Evolutionary conservation across 2,113 vertebrate genomes (phyloP).

Genomic region (Hippocampus zosterae): DNA sequence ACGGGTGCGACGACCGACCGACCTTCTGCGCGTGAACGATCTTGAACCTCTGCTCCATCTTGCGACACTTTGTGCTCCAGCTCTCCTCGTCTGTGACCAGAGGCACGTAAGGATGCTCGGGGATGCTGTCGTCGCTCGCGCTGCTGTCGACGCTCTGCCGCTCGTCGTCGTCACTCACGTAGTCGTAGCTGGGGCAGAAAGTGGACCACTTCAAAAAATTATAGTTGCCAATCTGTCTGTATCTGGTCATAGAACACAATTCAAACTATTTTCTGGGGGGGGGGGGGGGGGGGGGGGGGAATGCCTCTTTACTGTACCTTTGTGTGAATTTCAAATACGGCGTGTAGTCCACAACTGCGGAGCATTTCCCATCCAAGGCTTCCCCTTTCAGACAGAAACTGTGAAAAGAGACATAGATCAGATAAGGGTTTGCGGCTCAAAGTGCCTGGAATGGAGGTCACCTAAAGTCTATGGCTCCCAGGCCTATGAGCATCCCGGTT

Average conservation of each 20-base stretch:
- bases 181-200: constrained; percentile 78
- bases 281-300: no score
- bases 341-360: constrained; percentile 90
- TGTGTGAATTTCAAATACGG: constrained; percentile 97
- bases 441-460: constrained; percentile 33
- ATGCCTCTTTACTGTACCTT: constrained; percentile 70
- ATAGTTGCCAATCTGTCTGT: no score
- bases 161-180: constrained; percentile 94
- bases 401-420: constrained; percentile 12
- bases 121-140: constrained; percentile 88
- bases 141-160: constrained; percentile 87
- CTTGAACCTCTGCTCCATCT: constrained; percentile 98
- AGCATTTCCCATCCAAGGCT: constrained; percentile 86
- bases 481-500: constrained; percentile 91
- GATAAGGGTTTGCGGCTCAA: neutral
- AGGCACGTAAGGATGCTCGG: constrained; percentile 89
- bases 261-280: no score
- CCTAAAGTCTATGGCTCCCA: constrained; percentile 96
- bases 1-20: neutral
- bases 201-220: no score
- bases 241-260: no score
- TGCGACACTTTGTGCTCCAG: constrained; percentile 95
- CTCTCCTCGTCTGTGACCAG: constrained; percentile 92
- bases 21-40: constrained; percentile 97
- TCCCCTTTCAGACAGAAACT: constrained; percentile 97